These are phyloP conservation scores for Girardinichthys multiradiatus DNA, from an alignment of 2,113 vertebrate species.

Conservation along the genomic window DNA sequence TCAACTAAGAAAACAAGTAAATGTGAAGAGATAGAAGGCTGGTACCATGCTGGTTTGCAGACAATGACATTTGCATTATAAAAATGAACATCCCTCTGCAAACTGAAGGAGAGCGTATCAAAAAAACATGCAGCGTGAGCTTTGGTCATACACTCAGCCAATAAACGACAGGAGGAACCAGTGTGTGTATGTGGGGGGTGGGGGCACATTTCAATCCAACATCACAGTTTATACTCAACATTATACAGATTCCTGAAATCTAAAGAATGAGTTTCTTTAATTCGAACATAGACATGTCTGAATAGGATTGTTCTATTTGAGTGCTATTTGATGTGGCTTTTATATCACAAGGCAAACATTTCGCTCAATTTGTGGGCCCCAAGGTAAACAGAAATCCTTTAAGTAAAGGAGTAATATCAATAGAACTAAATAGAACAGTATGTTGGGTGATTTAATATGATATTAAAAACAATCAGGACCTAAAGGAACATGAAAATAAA, in stretches of 20 bases:
- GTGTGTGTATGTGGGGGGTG: neutral
- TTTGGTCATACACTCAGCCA: conserved; percentile 44
- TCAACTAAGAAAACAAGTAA: conserved; percentile 40
- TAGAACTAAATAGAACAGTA: neutral
- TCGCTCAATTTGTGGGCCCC: neutral
- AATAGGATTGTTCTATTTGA: conserved; percentile 18
- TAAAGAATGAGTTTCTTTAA: conserved; percentile 12
- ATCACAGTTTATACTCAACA: neutral
- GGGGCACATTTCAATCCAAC: conserved; percentile 15
- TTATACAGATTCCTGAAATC: conserved; percentile 9
- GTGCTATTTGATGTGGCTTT: conserved; percentile 31
- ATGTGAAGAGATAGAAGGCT: conserved; percentile 28
- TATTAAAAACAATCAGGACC: conserved; percentile 1
- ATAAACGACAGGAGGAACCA: conserved; percentile 35
- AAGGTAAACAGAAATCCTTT: neutral
- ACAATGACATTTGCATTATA: conserved; percentile 37
- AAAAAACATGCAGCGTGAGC: conserved; percentile 24
- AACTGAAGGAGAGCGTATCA: conserved; percentile 29
- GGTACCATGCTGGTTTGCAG: conserved; percentile 36
- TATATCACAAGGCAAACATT: conserved; percentile 27
- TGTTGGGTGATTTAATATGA: neutral
- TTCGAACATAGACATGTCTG: neutral
- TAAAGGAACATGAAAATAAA: conserved; percentile 28
- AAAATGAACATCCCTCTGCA: conserved; percentile 37
- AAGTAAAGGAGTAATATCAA: neutral